A percentile compares a stretch with the other conserved stretches of the same genome.
Conservation (phyloP, 2,888 invertebrate genomes). For the Trichopria drosophilae region DNA sequence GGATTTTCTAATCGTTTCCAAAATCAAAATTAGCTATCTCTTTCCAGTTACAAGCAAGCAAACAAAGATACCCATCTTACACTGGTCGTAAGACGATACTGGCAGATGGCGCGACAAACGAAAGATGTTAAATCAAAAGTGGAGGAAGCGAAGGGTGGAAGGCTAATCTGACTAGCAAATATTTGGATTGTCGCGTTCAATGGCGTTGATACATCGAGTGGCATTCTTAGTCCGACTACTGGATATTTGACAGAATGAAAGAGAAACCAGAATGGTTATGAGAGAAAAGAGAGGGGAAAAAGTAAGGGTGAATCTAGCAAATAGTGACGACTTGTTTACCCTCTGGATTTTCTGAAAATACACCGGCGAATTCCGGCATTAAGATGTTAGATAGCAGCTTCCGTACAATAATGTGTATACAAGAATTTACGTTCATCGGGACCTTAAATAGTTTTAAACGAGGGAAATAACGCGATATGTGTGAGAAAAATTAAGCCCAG, state of each 20-base stretch:
- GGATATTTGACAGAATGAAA: conserved; percentile 25
- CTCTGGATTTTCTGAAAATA: conserved; percentile 33
- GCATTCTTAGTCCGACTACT: conserved; percentile 31
- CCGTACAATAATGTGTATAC: too few relatives aligned
- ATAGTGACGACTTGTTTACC: conserved; percentile 40
- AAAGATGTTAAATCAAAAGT: background rate
- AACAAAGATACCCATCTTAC: conserved; percentile 4
- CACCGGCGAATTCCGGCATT: conserved; percentile 43
- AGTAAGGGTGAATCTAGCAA: conserved; percentile 5
- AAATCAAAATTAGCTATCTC: too few relatives aligned
- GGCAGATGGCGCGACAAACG: conserved; percentile 27
- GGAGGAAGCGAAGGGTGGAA: conserved; percentile 25
- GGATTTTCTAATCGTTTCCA: too few relatives aligned
- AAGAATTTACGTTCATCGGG: too few relatives aligned
- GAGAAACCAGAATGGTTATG: conserved; percentile 31
- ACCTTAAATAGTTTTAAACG: too few relatives aligned
- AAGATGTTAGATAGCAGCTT: conserved; percentile 46
- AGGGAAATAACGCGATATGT: too few relatives aligned
- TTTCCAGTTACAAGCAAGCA: conserved; percentile 13
- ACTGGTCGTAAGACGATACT: conserved; percentile 10
- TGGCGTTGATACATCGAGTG: conserved; percentile 54
- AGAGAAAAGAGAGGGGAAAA: conserved; percentile 14
- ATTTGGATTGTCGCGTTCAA: conserved; percentile 57
- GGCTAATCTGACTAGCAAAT: conserved; percentile 57
- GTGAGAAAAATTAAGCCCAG: too few relatives aligned